phyloP scores from a whole-genome alignment of 2,888 invertebrate genomes.

The Leptinotarsa rubiginosa region DNA sequence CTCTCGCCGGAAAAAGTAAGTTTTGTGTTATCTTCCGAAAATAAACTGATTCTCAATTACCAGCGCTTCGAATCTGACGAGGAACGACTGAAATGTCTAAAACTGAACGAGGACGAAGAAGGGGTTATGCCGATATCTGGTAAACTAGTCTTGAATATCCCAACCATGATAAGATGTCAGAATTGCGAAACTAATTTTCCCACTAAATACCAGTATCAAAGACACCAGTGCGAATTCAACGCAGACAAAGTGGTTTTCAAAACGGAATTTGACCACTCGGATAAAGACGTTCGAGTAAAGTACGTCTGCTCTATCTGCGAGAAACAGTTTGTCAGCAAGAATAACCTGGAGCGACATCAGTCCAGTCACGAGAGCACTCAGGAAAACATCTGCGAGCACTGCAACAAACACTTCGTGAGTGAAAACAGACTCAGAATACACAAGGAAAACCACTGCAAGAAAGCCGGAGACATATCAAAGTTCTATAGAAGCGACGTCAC shows the following conservation, averaged over 20 bases:
- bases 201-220: constrained; percentile 66
- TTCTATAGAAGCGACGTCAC: constrained; percentile 66
- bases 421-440: constrained; percentile 65
- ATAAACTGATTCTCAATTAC: constrained; percentile 39
- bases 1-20: constrained; percentile 50
- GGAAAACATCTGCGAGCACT: constrained; percentile 64
- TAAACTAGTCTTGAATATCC: constrained; percentile 50
- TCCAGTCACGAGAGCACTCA: constrained; percentile 61
- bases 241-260: constrained; percentile 65
- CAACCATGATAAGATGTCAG: constrained; percentile 63
- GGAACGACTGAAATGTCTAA: constrained; percentile 36
- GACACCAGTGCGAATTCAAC: constrained; percentile 66
- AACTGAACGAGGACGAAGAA: constrained; percentile 34
- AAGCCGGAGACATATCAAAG: constrained; percentile 64
- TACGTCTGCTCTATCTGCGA: constrained; percentile 63
- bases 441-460: constrained; percentile 66
- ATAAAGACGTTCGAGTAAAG: constrained; percentile 61
- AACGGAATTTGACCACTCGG: constrained; percentile 54
- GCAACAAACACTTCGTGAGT: constrained; percentile 65
- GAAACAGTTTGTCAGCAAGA: constrained; percentile 64
- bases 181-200: constrained; percentile 66
- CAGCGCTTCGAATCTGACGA: constrained; percentile 35
- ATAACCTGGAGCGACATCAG: constrained; percentile 64
- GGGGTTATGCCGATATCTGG: neutral
- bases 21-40: constrained; percentile 36